A percentile compares a stretch with the other conserved stretches of the same genome.
Evolutionary conservation across 1,140 invertebrate genomes (phyloP).

Genomic region (Lepidotrigona ventralis): DNA sequence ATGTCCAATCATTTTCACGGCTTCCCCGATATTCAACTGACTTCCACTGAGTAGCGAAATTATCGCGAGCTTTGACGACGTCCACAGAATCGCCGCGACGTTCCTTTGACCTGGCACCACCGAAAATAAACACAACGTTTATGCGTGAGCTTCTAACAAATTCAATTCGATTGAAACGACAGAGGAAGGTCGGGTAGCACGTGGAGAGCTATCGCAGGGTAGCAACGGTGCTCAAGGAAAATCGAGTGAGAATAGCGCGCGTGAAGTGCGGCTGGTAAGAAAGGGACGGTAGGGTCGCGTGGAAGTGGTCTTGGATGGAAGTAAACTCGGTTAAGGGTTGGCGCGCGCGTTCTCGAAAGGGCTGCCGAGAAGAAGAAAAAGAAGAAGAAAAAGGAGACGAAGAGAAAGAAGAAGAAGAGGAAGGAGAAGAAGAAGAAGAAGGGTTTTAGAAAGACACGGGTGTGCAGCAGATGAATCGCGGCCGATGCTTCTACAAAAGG

Average conservation of each 20-base stretch:
- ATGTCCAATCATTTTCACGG: not conserved
- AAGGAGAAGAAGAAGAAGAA: not conserved
- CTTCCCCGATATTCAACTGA: not conserved
- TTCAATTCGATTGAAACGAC: slow-evolving; percentile 32
- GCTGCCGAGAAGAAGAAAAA: not conserved
- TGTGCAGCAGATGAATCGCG: slow-evolving; percentile 35
- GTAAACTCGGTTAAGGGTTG: slow-evolving; percentile 63
- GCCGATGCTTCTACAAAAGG: slow-evolving; percentile 22
- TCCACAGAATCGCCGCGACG: not conserved
- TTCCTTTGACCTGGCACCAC: not conserved
- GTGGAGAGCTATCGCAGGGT: slow-evolving; percentile 47
- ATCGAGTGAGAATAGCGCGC: slow-evolving; percentile 58
- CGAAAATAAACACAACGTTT: slow-evolving; percentile 27
- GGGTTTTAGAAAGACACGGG: slow-evolving; percentile 13
- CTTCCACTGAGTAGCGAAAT: not conserved
- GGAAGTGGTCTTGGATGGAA: slow-evolving; percentile 53
- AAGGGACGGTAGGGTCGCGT: slow-evolving; percentile 14
- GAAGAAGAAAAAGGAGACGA: too few relatives aligned
- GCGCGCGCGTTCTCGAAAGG: slow-evolving; percentile 43
- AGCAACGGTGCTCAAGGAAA: slow-evolving; percentile 60
- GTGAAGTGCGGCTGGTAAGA: slow-evolving; percentile 38
- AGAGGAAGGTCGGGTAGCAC: not conserved
- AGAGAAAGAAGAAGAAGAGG: too few relatives aligned
- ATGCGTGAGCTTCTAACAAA: slow-evolving; percentile 32
- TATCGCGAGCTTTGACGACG: not conserved